Base-by-base conservation (phyloP, 1,140 invertebrate species). In the Palaemon carinicauda region DNA sequence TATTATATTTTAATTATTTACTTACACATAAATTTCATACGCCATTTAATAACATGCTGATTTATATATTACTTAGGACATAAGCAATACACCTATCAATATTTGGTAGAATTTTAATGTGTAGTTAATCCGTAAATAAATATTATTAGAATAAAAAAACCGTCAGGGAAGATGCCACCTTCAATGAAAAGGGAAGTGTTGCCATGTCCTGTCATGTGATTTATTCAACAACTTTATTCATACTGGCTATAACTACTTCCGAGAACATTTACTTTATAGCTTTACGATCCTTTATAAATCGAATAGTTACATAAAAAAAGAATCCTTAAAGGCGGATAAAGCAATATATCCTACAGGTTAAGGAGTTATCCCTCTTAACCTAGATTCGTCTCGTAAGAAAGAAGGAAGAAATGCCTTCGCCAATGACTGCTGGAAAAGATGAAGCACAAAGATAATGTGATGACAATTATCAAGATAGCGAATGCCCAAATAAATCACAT, bases 161-260 rank as follows among this genome's bases (percentile, higher is more conserved):
- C 1, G 15, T 27, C 15, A 17, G 24, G 15, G 21, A 14, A 33
- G 77, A 33, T 7, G 56, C 52, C 27, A 7, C 52, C 53, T n/a
- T 33, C 53, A 60, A 33, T 54, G 53, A 53, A 80, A 80, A 80
- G 77, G 77, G 77, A 80, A 80, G 15, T 56, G 77, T 60, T 80
- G 77, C 77, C 77, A 29, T n/a, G 17, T 60, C 53, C 15, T 21
- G 4, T 19, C 24, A 54, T 54, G 51, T 80, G 53, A 27, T 53
- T 24, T 33, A 80, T 21, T 80, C 33, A 41, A 41, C 31, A 24
- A 15, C 60, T 21, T n/a, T 27, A 27, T 21, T 69, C 9, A 21
- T 27, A 24, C n/a, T 4, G 17, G 60, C 60, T n/a, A 29, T 14
- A 69, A 69, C 21, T 69, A 14, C 1, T 1, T 21, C 2, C 10